phyloP scores from a whole-genome alignment of 2,113 vertebrate genomes.

The Phoxinus phoxinus region DNA sequence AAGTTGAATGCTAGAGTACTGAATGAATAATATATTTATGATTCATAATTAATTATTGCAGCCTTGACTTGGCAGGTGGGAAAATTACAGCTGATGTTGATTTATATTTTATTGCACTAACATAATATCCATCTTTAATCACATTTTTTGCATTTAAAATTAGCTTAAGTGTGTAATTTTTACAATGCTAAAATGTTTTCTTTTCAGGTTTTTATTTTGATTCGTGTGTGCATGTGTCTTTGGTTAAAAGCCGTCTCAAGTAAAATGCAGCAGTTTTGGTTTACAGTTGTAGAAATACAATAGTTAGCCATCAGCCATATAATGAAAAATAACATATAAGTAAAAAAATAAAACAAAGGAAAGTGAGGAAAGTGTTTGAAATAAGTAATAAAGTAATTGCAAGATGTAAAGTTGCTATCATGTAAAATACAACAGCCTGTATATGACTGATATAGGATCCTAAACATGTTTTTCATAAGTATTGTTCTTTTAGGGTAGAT shows the following conservation, averaged over 20 bases:
- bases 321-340: neutral
- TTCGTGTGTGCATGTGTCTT: neutral
- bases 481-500: neutral
- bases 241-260: neutral
- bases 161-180: neutral
- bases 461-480: too few species aligned
- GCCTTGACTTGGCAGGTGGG: neutral
- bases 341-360: neutral
- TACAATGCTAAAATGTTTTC: neutral
- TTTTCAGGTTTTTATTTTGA: neutral
- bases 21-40: slow-evolving; percentile 26
- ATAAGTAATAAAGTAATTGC: neutral
- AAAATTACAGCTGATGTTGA: neutral
- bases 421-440: too few species aligned
- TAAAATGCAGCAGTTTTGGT: neutral
- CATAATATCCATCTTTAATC: neutral
- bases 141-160: neutral
- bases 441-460: too few species aligned
- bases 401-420: too few species aligned
- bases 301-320: neutral
- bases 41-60: neutral
- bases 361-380: neutral
- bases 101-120: neutral
- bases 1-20: neutral
- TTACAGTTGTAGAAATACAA: neutral